Evolutionary conservation across 2,797 vertebrate genomes (phyloP), one percentile per base, ranked within the genome.

Genomic region (Macroramphosus scolopax): DNA sequence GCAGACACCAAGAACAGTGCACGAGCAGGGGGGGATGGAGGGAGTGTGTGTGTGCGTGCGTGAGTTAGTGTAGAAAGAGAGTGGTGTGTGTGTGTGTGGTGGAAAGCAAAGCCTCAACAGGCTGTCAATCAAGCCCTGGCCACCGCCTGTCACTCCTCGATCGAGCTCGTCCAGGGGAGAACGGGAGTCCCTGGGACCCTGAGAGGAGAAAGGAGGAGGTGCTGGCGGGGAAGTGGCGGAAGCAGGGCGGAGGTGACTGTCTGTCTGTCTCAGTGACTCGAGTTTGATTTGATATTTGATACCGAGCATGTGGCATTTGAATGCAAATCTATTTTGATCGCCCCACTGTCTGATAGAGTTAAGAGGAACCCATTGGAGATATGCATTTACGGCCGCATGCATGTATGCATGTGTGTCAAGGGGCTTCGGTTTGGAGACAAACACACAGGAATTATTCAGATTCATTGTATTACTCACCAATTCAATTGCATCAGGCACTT

Each of bases 241-340:
- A 31, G 60, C 3, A 49, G 32, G 56, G 65, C 53, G 51, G 65
- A 69, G 77, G 68, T 54, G 62, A 68, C 68, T 72, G 75, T 64
- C 84, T 72, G 78, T 75, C 80, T 70, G 68, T 85, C 80, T 84
- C 65, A 18, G 67, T 46, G 81, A 76, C 77, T 77, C 53, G 9
- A 51, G 66, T 68, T 83, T 85, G 84, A 86, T 88, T 85, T 88
- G 86, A 86, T 88, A 88, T 88, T 88, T 88, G 86, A 88, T 88
- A 86, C 67, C 24, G 68, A 75, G 80, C 77, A 59, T 81, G 75
- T 82, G 81, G 80, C 84, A 88, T 88, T 88, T 85, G 77, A 84
- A 88, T 88, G 84, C 84, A 88, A 88, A 88, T 88, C 80, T 85
- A 72, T 80, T 86, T 80, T 83, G 80, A 88, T 86, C 82, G 84